Evolutionary conservation across 2,888 invertebrate genomes (phyloP).

Genomic region (Tenodera sinensis): DNA sequence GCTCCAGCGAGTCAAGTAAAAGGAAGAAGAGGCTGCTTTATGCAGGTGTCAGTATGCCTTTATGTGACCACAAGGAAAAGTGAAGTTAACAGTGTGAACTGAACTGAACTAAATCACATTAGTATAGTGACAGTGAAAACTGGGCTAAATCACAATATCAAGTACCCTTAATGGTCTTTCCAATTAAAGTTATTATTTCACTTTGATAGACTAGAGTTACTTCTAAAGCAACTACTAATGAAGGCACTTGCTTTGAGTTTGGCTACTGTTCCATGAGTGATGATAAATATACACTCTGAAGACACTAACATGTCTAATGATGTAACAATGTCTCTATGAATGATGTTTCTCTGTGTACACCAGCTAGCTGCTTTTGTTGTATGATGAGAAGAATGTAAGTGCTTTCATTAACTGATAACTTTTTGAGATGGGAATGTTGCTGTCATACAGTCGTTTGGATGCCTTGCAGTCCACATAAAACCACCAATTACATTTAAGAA

Average conservation of each 20-base stretch:
- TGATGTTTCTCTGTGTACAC: neutral
- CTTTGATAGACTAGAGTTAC: neutral
- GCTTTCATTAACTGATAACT: conserved; percentile 90
- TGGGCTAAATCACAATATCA: too few relatives aligned
- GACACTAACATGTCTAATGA: neutral
- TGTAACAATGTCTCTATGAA: neutral
- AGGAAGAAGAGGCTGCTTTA: too few relatives aligned
- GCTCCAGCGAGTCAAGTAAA: too few relatives aligned
- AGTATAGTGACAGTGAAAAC: too few relatives aligned
- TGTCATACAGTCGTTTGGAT: conserved; percentile 76
- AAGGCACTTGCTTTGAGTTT: neutral
- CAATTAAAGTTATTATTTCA: neutral
- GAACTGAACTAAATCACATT: too few relatives aligned
- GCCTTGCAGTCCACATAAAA: conserved; percentile 88
- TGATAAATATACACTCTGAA: neutral
- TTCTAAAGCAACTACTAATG: neutral
- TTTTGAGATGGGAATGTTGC: conserved; percentile 86
- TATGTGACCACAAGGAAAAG: too few relatives aligned
- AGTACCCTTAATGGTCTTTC: neutral
- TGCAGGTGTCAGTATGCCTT: too few relatives aligned
- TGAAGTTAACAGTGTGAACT: too few relatives aligned
- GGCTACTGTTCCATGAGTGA: neutral
- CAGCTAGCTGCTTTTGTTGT: conserved; percentile 54
- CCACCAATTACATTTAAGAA: conserved; percentile 92
- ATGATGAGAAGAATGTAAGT: conserved; percentile 81